These are phyloP conservation scores for Azemiops feae DNA, from an alignment of 2,113 vertebrate species.

Conservation along the genomic window DNA sequence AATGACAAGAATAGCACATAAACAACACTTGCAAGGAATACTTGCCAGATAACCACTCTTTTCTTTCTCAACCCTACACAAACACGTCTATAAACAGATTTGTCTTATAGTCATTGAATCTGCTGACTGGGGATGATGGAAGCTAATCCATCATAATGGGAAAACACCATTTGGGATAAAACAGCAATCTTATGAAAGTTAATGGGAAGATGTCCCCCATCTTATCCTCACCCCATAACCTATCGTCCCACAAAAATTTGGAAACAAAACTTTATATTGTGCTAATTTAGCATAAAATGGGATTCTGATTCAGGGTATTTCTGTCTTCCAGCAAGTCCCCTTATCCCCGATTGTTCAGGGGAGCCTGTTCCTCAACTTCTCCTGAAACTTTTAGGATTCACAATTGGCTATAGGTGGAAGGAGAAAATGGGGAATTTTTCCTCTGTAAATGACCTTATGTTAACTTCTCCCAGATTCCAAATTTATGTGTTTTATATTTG, in stretches of 20 bases:
- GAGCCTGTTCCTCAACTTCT: not conserved
- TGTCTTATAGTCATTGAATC: not conserved
- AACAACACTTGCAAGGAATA: not conserved
- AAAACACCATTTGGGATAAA: not conserved
- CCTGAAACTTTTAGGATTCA: not conserved
- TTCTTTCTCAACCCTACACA: not conserved
- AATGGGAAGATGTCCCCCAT: not conserved
- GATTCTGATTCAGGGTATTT: not conserved
- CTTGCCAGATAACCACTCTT: not conserved
- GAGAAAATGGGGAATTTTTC: not conserved
- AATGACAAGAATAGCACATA: not conserved
- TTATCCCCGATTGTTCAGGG: not conserved
- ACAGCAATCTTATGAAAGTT: not conserved
- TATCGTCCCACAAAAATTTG: not conserved
- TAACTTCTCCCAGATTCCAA: not conserved
- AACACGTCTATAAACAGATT: not conserved
- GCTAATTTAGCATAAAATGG: not conserved
- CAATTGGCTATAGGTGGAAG: not conserved
- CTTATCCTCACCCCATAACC: not conserved
- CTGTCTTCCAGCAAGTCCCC: not conserved
- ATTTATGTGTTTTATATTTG: not conserved
- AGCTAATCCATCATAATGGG: not conserved
- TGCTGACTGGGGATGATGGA: not conserved
- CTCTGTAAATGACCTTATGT: not conserved
- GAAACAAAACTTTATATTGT: not conserved